These are phyloP conservation scores for Vannuccia rotundouncinata DNA, from an alignment of 2,888 invertebrate genomes.

Conservation along the genomic window DNA sequence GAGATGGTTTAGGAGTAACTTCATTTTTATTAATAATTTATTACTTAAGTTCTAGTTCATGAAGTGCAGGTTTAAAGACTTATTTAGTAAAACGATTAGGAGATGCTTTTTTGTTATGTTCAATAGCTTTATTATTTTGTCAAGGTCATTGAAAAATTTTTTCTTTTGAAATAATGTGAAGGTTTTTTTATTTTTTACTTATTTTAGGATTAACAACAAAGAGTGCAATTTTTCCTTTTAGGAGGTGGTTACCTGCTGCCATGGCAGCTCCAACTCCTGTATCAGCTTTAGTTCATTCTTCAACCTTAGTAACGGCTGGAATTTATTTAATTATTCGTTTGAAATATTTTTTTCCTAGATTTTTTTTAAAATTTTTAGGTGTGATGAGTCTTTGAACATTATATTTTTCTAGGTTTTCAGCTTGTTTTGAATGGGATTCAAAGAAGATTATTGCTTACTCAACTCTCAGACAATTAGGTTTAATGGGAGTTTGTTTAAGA, in stretches of 20 bases:
- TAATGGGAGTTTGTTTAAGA: conserved; percentile 66
- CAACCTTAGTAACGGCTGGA: conserved; percentile 71
- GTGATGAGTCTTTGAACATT: conserved; percentile 10
- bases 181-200: conserved; percentile 43
- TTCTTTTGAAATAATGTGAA: conserved; percentile 34
- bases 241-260: conserved; percentile 68
- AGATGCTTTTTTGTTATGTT: conserved; percentile 65
- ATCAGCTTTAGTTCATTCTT: conserved; percentile 71
- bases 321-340: conserved; percentile 70
- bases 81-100: conserved; percentile 69
- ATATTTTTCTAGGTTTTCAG: conserved; percentile 49
- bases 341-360: conserved; percentile 58
- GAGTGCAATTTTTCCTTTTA: conserved; percentile 72
- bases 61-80: conserved; percentile 68
- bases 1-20: conserved; percentile 68
- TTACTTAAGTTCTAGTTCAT: conserved; percentile 66
- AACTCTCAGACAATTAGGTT: conserved; percentile 68
- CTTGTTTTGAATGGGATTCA: conserved; percentile 60
- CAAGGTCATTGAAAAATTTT: conserved; percentile 44
- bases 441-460: conserved; percentile 74
- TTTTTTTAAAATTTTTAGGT: conserved; percentile 46
- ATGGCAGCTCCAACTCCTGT: conserved; percentile 72
- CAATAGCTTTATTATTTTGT: conserved; percentile 55
- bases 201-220: conserved; percentile 60
- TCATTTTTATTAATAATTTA: conserved; percentile 70